phyloP scores from a whole-genome alignment of 2,113 vertebrate genomes.

The Caloenas nicobarica region DNA sequence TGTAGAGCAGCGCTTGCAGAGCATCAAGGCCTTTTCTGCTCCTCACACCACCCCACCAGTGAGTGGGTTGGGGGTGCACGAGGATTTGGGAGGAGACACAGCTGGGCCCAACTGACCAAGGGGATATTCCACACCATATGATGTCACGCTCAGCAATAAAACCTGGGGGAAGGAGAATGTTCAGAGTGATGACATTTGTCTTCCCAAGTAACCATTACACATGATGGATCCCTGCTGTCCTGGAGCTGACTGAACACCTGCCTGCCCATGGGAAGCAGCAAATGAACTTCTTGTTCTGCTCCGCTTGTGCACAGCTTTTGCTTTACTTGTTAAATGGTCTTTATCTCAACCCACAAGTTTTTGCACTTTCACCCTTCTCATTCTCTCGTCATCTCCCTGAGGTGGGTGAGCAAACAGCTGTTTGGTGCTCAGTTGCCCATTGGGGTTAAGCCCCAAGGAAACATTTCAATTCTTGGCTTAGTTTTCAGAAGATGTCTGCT shows the following conservation, averaged over 20 bases:
- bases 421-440: fast-evolving
- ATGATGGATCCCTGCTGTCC: not conserved
- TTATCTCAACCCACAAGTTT: not conserved
- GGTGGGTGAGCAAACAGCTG: fast-evolving
- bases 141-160: not conserved
- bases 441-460: not conserved
- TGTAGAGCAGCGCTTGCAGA: not conserved
- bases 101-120: not conserved
- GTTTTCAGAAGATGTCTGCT: not conserved
- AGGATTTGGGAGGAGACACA: not conserved
- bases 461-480: not conserved
- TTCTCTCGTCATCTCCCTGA: fast-evolving
- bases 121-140: fast-evolving
- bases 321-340: not conserved
- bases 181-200: fast-evolving
- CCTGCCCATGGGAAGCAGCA: fast-evolving
- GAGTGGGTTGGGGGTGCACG: not conserved
- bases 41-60: fast-evolving
- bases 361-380: not conserved
- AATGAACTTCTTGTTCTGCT: not conserved
- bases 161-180: fast-evolving
- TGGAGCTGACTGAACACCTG: not conserved
- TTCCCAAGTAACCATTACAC: fast-evolving
- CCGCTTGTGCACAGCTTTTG: not conserved
- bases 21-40: not conserved